Base-by-base conservation (phyloP, 2,888 invertebrate genomes). In the Cylloceria caligata region DNA sequence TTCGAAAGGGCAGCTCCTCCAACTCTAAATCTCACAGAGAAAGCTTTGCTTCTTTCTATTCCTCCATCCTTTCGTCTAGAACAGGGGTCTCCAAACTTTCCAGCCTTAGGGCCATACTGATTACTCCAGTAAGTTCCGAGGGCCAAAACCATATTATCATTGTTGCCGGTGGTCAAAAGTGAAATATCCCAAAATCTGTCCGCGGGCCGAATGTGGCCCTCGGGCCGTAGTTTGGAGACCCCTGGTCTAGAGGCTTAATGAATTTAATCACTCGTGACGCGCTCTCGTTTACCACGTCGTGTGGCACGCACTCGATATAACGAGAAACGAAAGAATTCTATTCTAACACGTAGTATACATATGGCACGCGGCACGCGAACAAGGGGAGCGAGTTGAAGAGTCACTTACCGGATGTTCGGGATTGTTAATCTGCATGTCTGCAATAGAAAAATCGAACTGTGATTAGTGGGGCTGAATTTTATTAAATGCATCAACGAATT, bases 211-310 rank as follows among this genome's bases (percentile, higher is more conserved):
- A n/a, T n/a, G n/a, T n/a, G n/a, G n/a, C n/a, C n/a, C n/a, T n/a
- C n/a, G n/a, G n/a, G n/a, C n/a, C n/a, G n/a, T n/a, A n/a, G n/a
- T n/a, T n/a, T n/a, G n/a, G n/a, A n/a, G n/a, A n/a, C n/a, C n/a
- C n/a, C n/a, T n/a, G n/a, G 34, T 57, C 67, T 80, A 71, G 65
- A 73, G 77, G 68, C 74, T 88, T 87, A 86, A 87, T 84, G 80
- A 86, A 85, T 87, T 74, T 85, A 85, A 84, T 87, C 86, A 88
- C 65, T 84, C 86, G 64, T 64, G 77, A 34, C 24, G 21, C 21
- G 49, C 49, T 74, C 68, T 52, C 62, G n/a, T 36, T 69, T 68
- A 64, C 57, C 72, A 67, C 57, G n/a, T n/a, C n/a, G 73, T 68
- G 79, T 39, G 16, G 67, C 13, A 27, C 39, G 30, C 13, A 60